Percentiles rank a stretch among this genome's conserved stretches.
These are phyloP conservation scores for Cryptotermes secundus DNA, from an alignment of 1,140 invertebrate genomes.

Conservation along the genomic window DNA sequence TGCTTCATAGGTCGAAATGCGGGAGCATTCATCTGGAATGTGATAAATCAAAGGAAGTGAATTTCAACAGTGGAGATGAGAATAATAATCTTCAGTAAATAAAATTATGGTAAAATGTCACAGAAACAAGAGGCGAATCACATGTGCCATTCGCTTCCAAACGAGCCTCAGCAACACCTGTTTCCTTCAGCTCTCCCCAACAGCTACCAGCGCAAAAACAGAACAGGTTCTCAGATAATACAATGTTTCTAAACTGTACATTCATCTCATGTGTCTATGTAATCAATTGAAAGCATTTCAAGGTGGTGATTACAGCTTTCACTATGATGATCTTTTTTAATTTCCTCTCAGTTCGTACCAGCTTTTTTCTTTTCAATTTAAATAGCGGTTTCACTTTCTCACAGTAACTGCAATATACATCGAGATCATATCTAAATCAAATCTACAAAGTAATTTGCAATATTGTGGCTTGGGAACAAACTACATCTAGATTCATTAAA, in stretches of 20 bases:
- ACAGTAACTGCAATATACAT: background rate
- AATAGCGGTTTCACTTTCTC: background rate
- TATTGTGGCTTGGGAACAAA: no score
- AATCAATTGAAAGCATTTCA: background rate
- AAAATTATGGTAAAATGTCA: no score
- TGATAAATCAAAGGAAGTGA: no score
- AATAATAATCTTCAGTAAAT: no score
- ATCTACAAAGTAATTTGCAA: background rate
- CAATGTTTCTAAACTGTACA: conserved; percentile 10
- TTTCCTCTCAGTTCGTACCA: background rate
- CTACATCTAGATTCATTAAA: no score
- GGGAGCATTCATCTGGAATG: no score
- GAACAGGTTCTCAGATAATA: background rate
- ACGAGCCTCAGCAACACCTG: background rate
- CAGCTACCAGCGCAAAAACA: background rate
- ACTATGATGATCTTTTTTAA: background rate
- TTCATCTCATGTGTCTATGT: background rate
- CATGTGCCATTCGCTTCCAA: background rate
- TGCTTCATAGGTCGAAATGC: no score
- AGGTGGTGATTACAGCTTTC: background rate
- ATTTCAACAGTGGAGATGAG: no score
- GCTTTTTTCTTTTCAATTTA: background rate
- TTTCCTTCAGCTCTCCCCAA: background rate
- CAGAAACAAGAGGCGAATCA: no score
- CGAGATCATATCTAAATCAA: background rate